Evolutionary conservation across 1,140 invertebrate species (phyloP).

Genomic region (Ceratitis capitata): DNA sequence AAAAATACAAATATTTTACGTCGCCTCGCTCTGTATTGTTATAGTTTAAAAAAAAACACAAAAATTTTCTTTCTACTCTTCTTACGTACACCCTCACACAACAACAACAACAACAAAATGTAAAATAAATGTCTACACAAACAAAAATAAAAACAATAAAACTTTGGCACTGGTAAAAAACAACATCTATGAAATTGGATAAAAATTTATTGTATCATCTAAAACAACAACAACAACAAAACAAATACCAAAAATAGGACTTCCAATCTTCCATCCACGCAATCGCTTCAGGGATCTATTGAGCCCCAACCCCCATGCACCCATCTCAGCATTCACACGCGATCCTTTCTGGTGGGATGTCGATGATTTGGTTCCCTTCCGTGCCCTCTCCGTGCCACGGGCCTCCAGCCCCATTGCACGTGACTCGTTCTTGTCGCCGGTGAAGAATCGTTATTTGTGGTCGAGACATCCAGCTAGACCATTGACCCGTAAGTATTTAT

Average conservation of each 20-base stretch:
- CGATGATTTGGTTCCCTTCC: constrained; percentile 79
- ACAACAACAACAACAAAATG: constrained; percentile 40
- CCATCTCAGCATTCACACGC: constrained; percentile 79
- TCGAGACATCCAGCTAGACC: constrained; percentile 87
- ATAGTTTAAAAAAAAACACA: constrained; percentile 62
- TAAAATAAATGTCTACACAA: constrained; percentile 16
- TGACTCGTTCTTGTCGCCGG: constrained; percentile 86
- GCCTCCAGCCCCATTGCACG: constrained; percentile 75
- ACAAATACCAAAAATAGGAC: constrained; percentile 66
- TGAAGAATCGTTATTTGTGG: constrained; percentile 89
- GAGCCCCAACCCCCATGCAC: constrained; percentile 78
- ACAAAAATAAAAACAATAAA: neutral
- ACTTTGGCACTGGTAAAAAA: neutral
- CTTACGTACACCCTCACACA: constrained; percentile 50
- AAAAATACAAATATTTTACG: neutral
- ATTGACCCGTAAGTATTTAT: constrained; percentile 69
- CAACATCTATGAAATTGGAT: constrained; percentile 13
- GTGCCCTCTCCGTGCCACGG: constrained; percentile 71
- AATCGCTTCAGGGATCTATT: constrained; percentile 79
- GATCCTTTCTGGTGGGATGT: constrained; percentile 89
- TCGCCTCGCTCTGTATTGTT: constrained; percentile 48
- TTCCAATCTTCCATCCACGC: constrained; percentile 75
- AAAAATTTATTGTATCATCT: neutral
- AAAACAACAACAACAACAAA: constrained; percentile 32
- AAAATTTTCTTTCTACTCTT: constrained; percentile 64